Conservation (phyloP, 2,888 invertebrate species). For the Caenorhabditis plicata region DNA sequence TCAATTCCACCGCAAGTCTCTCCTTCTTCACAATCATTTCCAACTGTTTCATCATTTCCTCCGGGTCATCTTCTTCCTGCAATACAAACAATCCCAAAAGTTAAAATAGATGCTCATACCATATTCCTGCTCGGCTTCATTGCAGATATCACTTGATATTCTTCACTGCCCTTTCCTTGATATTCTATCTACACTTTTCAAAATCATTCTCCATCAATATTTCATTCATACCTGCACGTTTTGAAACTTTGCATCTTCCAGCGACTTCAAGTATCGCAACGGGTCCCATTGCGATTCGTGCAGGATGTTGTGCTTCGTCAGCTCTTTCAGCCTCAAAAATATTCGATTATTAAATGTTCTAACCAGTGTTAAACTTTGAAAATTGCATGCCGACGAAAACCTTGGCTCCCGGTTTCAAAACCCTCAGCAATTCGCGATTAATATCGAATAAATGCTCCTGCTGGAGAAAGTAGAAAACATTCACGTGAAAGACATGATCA, state of each 20-base stretch:
- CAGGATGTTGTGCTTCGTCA: constrained; percentile 45
- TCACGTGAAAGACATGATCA: constrained; percentile 55
- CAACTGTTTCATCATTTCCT: constrained; percentile 24
- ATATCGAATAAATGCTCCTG: constrained; percentile 45
- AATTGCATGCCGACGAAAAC: constrained; percentile 56
- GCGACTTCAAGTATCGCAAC: constrained; percentile 41
- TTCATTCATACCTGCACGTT: constrained; percentile 43
- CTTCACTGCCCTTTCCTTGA: constrained; percentile 17
- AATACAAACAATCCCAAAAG: not conserved
- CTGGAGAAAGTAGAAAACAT: constrained; percentile 59
- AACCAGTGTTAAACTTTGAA: too few species aligned
- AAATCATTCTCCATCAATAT: not conserved
- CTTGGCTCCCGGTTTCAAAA: constrained; percentile 49
- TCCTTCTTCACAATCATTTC: constrained; percentile 27
- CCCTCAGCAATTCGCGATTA: constrained; percentile 48
- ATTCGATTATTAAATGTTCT: too few species aligned
- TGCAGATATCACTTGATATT: constrained; percentile 48
- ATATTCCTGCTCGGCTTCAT: constrained; percentile 25
- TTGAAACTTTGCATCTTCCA: constrained; percentile 50
- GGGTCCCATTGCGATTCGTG: constrained; percentile 50
- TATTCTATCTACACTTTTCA: constrained; percentile 35
- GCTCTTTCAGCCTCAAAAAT: constrained; percentile 39
- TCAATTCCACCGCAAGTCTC: constrained; percentile 20
- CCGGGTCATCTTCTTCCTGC: constrained; percentile 14
- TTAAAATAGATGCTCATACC: constrained; percentile 1